Conservation (phyloP, 2,888 invertebrate genomes). For the Drosophila melanosoma region DNA sequence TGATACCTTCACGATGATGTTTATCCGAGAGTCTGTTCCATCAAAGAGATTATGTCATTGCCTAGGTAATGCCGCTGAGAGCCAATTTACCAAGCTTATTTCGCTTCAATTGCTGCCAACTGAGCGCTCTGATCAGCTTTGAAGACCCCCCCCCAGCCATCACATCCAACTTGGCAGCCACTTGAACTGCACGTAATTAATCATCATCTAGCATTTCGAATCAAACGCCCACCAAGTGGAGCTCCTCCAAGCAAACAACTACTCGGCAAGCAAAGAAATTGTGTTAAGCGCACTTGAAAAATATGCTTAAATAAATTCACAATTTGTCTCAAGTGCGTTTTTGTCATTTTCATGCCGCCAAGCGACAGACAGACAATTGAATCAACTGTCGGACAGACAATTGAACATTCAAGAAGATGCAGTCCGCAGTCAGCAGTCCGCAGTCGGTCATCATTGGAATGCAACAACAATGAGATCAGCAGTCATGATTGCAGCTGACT, state of each 20-base stretch:
- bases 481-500: constrained; percentile 56
- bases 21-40: constrained; percentile 55
- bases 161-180: constrained; percentile 28
- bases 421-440: constrained; percentile 45
- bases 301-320: constrained; percentile 73
- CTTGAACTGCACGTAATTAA: constrained; percentile 66
- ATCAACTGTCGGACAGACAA: constrained; percentile 30
- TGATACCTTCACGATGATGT: constrained; percentile 66
- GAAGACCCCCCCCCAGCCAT: constrained; percentile 42
- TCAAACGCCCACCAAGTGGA: constrained; percentile 48
- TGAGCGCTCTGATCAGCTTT: constrained; percentile 30
- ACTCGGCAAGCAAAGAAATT: constrained; percentile 63
- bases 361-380: constrained; percentile 20
- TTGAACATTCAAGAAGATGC: constrained; percentile 40
- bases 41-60: constrained; percentile 64
- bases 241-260: constrained; percentile 18
- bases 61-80: constrained; percentile 52
- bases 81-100: constrained; percentile 61
- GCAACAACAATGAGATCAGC: constrained; percentile 56
- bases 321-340: constrained; percentile 80
- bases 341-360: constrained; percentile 76
- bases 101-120: constrained; percentile 50
- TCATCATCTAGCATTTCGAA: constrained; percentile 68
- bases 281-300: constrained; percentile 68
- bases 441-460: constrained; percentile 62